phyloP scores from a whole-genome alignment of 2,888 invertebrate species.

The Apoda limacodes region DNA sequence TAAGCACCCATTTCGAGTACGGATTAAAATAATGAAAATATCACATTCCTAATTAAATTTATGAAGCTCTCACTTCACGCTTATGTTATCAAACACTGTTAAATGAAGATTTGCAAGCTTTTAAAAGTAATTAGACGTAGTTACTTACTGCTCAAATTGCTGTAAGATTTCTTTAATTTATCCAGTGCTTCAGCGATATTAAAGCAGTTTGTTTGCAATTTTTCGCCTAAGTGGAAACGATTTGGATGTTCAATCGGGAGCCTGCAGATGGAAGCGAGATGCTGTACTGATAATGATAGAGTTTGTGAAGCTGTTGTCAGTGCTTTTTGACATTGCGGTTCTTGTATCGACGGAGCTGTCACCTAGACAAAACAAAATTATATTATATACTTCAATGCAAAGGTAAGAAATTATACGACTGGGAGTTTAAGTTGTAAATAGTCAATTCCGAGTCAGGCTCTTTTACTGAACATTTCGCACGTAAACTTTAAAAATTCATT shows the following conservation, averaged over 20 bases:
- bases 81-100: too few species aligned
- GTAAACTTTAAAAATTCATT: too few species aligned
- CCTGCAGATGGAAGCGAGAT: slow-evolving; percentile 27
- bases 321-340: slow-evolving; percentile 51
- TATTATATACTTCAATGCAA: slow-evolving; percentile 22
- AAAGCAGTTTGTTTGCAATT: slow-evolving; percentile 23
- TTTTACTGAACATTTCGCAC: too few species aligned
- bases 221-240: slow-evolving; percentile 20
- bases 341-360: slow-evolving; percentile 39
- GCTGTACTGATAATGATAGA: slow-evolving; percentile 30
- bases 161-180: slow-evolving; percentile 30
- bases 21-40: neutral
- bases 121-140: neutral
- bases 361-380: too few species aligned
- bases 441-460: too few species aligned
- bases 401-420: slow-evolving; percentile 24
- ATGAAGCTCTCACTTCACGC: too few species aligned
- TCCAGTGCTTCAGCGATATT: slow-evolving; percentile 40
- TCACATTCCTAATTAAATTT: too few species aligned
- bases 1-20: slow-evolving; percentile 29
- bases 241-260: slow-evolving; percentile 32
- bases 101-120: too few species aligned
- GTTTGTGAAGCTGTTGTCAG: slow-evolving; percentile 34
- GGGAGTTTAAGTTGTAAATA: too few species aligned
- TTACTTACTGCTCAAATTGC: slow-evolving; percentile 23